Conservation (phyloP, 2,797 vertebrate genomes). For the Siniperca obscura region DNA sequence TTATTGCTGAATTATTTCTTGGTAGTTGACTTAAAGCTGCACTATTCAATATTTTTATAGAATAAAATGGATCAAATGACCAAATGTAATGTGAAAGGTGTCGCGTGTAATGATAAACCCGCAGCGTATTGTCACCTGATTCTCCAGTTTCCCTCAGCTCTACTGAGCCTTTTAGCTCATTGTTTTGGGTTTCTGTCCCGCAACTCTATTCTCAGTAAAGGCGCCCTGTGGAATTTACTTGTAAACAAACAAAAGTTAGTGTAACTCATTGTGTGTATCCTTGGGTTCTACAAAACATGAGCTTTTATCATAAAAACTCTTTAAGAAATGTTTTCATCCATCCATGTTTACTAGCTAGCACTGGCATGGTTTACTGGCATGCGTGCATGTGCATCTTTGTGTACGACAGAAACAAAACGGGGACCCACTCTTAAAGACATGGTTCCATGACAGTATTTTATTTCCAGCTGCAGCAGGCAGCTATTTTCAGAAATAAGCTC, state of each 20-base stretch:
- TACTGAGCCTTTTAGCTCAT: not conserved
- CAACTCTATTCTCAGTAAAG: slow-evolving; percentile 4
- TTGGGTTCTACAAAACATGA: not conserved
- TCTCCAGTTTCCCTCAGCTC: not conserved
- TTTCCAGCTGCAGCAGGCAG: not conserved
- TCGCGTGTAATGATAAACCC: not conserved
- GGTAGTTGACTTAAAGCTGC: not conserved
- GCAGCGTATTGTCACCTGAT: not conserved
- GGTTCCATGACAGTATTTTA: not conserved
- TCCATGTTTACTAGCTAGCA: not conserved
- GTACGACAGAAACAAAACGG: too few species aligned
- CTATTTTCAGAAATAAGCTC: not conserved
- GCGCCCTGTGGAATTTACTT: not conserved
- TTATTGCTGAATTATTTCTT: not conserved
- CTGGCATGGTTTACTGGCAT: too few species aligned
- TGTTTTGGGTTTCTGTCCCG: not conserved
- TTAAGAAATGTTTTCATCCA: not conserved
- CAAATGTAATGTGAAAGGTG: not conserved
- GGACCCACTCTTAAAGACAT: too few species aligned
- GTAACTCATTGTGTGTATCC: not conserved
- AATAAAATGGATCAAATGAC: not conserved
- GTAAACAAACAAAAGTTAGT: not conserved
- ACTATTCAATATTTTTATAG: not conserved
- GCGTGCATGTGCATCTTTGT: too few species aligned
- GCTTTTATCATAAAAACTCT: not conserved